phyloP scores from a whole-genome alignment of 2,888 invertebrate genomes.

The Chromoteleia sp. region DNA sequence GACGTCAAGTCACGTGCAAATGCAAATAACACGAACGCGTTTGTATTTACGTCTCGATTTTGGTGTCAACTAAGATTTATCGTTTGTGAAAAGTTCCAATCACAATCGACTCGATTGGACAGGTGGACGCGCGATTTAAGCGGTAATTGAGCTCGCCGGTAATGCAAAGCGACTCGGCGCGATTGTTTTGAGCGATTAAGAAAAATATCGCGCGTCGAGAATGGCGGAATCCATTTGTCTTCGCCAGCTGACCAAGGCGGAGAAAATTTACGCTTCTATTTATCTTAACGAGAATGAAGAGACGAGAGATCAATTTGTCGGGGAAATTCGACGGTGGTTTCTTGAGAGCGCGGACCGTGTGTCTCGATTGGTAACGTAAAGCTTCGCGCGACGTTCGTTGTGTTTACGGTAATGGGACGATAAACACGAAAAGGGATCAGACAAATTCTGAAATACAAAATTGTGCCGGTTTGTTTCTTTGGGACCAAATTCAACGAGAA shows the following conservation, averaged over 20 bases:
- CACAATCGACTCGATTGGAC: neutral
- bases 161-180: neutral
- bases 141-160: neutral
- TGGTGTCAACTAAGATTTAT: constrained; percentile 18
- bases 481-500: no score
- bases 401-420: no score
- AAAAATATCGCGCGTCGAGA: neutral
- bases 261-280: constrained; percentile 76
- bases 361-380: constrained; percentile 67
- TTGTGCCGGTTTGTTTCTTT: no score
- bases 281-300: constrained; percentile 81
- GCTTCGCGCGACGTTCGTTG: no score
- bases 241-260: constrained; percentile 65
- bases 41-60: neutral
- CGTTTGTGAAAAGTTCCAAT: constrained; percentile 15
- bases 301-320: constrained; percentile 76
- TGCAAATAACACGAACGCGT: constrained; percentile 9
- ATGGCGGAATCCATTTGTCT: neutral
- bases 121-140: neutral
- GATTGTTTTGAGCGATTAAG: neutral
- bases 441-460: no score
- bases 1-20: neutral
- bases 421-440: no score
- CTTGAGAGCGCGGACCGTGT: constrained; percentile 69
- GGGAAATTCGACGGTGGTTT: constrained; percentile 83